Base-by-base conservation (phyloP, 30 jellyfish, hydroid and myxozoan genomes). In the Cassiopea andromeda region DNA sequence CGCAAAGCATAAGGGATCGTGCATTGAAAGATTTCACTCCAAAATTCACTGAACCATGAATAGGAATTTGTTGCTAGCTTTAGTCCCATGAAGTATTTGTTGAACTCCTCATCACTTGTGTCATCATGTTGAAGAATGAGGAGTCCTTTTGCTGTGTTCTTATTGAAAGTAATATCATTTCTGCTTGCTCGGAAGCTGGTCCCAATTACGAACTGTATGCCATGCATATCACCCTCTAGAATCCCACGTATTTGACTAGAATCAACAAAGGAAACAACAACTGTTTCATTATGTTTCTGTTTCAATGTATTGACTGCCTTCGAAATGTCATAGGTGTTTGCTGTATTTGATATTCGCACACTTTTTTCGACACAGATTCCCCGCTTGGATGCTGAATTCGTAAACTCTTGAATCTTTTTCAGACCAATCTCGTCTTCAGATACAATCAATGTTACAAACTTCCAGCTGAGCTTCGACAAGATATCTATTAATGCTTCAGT, bases 11-110 rank as follows among this genome's bases (percentile, higher is more conserved):
- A 14, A 10, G 50, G 75, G 27, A 94, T 46, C 1, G 49, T 75
- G 81, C 98, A 94, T 16, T 85, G 57, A 75, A 94, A 94, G 4
- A 90, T 73, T 17, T 84, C 76, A 17, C 82, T 94, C 98, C 98
- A 94, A 44, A 85, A 87, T 46, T 69, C 82, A 14, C 81, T 54
- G 43, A 94, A 94, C 93, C 96, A 90, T 61, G 89, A 43, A 14
- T 76, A 70, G 10, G 47, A 12, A 15, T 64, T 64, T 8, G 69
- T 1, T 19, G 10, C 44, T 27, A 93, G 92, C 18, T 79, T 84
- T 45, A 82, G 88, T 43, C 50, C 57, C 82, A 72, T 68, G 79
- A 89, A 78, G 60, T 73, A 79, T 3, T 71, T 48, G 60, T 75
- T 49, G 46, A 75, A 75, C 4, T 45, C 69, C 46, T 45, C 47